Base-by-base conservation (phyloP, 2,113 vertebrate genomes). In the Otolemur garnettii region DNA sequence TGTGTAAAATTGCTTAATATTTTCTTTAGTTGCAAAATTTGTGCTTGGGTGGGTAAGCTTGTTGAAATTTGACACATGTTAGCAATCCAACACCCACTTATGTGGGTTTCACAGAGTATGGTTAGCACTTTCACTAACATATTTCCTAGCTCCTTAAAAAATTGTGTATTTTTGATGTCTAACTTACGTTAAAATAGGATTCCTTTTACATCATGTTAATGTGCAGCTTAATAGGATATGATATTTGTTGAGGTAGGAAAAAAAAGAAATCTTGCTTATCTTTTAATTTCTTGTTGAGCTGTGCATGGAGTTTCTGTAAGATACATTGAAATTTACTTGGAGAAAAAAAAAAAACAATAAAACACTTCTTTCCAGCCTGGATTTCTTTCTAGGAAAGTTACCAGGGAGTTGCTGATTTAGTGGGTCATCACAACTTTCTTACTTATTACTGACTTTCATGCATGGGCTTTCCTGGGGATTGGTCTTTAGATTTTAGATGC, bases 301-400 rank as follows among this genome's bases (percentile, higher is more conserved):
- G 75, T 53, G 55, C 92, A n/a, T 91, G 84, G 60, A 83, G 53
- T 94, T 98, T 96, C 97, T 94, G 85, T 96, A 96, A 97, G 90
- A 75, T 95, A 93, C 92, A 94, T 93, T 90, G 96, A 97, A 95
- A 96, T 97, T 94, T 92, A 94, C 96, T 95, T 97, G 86, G 83
- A 64, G 64, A 55, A 19, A 90, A 85, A 19, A 90, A 85, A 57
- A 77, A 50, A 50, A 8, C 45, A 38, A 38, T 7, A 8, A 50
- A 50, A 42, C 30, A 91, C 71, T 83, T 50, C 92, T 87, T 97
- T 97, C 92, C 33, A 97, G 89, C 80, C 96, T 96, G 93, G 75
- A 30, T 45, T 79, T 90, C 60, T 62, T 85, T 95, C 97, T 93
- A 94, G 96, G 91, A 97, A 95, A 72, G 90, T 97, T 97, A 92